Evolutionary conservation across 2,888 invertebrate genomes (phyloP).

Genomic region (Idaea aversata): DNA sequence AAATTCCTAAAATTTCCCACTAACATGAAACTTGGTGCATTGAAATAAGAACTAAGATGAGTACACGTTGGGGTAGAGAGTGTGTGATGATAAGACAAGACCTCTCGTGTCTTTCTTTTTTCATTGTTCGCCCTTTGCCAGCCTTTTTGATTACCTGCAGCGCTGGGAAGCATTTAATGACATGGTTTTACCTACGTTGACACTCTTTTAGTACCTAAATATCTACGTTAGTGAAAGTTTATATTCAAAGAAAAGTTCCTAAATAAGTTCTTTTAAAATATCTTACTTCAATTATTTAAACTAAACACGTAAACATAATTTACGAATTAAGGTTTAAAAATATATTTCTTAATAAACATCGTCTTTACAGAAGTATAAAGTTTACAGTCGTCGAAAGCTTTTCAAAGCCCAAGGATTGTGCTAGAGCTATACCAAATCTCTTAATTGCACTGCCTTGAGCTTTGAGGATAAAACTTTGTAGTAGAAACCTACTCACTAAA

Average conservation of each 20-base stretch:
- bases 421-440: not conserved
- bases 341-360: not conserved
- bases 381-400: not conserved
- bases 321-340: not conserved
- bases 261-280: no score
- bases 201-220: not conserved
- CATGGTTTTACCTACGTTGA: not conserved
- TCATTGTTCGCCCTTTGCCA: not conserved
- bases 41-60: not conserved
- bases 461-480: constrained; percentile 3
- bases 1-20: not conserved
- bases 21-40: not conserved
- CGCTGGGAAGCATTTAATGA: not conserved
- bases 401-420: not conserved
- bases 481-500: constrained; percentile 8
- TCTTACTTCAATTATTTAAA: no score
- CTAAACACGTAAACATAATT: no score
- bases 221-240: not conserved
- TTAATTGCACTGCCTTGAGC: constrained; percentile 2
- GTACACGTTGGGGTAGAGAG: not conserved
- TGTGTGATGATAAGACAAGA: not conserved
- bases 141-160: not conserved
- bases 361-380: not conserved
- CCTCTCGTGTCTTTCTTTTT: not conserved
- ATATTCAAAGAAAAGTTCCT: no score